These are phyloP conservation scores for Donacobius atricapilla DNA, from an alignment of 2,113 vertebrate genomes.

Conservation along the genomic window DNA sequence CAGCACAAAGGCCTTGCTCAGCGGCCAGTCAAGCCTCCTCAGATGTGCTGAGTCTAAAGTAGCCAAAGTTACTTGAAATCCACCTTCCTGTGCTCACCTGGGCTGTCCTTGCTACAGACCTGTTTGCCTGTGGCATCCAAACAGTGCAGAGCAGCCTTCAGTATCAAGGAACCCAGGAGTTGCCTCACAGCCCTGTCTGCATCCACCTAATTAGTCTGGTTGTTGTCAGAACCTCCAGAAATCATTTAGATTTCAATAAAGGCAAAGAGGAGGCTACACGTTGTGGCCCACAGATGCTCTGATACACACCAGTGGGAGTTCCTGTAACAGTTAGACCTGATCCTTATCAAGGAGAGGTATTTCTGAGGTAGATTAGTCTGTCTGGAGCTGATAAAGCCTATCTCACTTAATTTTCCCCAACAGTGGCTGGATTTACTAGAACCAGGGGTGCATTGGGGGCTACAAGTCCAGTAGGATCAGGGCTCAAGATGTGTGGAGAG, in stretches of 20 bases:
- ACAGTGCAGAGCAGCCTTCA: not conserved
- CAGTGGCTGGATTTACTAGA: not conserved
- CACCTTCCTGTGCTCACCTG: not conserved
- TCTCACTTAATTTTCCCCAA: not conserved
- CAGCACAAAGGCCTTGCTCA: not conserved
- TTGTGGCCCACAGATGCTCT: not conserved
- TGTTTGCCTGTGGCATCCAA: not conserved
- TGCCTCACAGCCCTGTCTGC: not conserved
- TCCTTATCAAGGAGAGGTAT: not conserved
- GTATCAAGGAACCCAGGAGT: not conserved
- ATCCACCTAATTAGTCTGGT: not conserved
- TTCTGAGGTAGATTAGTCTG: not conserved
- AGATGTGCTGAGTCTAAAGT: not conserved
- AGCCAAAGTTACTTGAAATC: not conserved
- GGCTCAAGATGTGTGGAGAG: not conserved
- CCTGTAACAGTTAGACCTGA: not conserved
- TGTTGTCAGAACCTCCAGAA: not conserved
- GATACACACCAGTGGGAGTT: not conserved
- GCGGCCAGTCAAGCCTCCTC: not conserved
- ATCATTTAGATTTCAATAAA: not conserved
- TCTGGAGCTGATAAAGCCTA: not conserved
- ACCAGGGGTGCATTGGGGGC: not conserved
- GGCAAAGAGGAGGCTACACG: not conserved
- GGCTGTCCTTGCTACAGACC: not conserved
- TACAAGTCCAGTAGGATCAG: not conserved